Evolutionary conservation across 2,797 vertebrate genomes (phyloP), one percentile per base, ranked within the genome.

Genomic region (Nothura maculosa): DNA sequence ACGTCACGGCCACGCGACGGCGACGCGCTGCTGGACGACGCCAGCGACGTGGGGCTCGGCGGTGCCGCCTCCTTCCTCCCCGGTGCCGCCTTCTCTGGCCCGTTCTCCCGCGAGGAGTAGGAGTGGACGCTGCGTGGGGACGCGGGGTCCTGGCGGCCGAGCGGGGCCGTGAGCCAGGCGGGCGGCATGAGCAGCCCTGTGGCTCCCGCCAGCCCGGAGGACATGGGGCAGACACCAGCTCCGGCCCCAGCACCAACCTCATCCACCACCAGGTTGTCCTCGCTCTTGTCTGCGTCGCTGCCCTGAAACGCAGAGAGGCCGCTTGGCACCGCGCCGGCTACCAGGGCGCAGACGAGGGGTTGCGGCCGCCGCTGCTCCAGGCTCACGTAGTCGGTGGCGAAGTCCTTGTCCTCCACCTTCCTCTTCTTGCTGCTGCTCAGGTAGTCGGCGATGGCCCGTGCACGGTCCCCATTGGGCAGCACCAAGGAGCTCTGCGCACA

Each of bases 371-470:
- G 42, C 57, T 40, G 24, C 50, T 7, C 19, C 13, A 25, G 83
- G 50, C 98, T 98, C 97, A 99, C 99, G 21, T 99, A 99, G 94
- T 99, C 99, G 0, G 98, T 99, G 95, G 98, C 97, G 9, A 99
- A 99, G 81, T 99, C 99, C 92, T 99, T 99, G 96, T 99, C 98
- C 12, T 99, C 99, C 9, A 98, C 98, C 97, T 99, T 99, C 97
- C 99, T 98, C 97, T 99, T 99, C 97, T 99, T 99, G 97, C 98
- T 98, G 22, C 98, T 98, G 97, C 98, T 99, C 97, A 99, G 98
- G 98, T 99, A 99, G 96, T 99, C 99, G 7, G 98, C 96, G 81
- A 96, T 97, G 54, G 97, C 82, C 57, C 98, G 98, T 34, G 98
- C 98, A 90, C 99, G 98, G 70, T 99, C 99, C 88, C 99, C 98